Base-by-base conservation (phyloP, 2,888 invertebrate genomes). In the Drosophila quinaria region DNA sequence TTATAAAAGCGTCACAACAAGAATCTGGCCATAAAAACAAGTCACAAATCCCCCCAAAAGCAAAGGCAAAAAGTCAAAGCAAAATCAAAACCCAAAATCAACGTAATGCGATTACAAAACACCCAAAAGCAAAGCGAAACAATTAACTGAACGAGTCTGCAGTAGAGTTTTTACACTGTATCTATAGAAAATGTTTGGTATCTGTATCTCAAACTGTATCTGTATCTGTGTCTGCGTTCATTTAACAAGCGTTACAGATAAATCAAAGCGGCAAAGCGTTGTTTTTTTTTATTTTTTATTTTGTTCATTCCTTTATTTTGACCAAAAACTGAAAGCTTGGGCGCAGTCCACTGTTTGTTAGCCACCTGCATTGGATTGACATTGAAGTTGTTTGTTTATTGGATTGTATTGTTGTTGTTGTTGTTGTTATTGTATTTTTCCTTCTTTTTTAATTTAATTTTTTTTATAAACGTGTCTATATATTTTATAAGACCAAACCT, bases 301-400 rank as follows among this genome's bases (percentile, higher is more conserved):
- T 59, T 39, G 42, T 51, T 35, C n/a, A 35, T 55, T 74, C 29
- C 29, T 29, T 29, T 29, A 29, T 29, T 58, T 78, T 71, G 64
- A 68, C 72, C 78, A 78, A 78, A 73, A 77, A 78, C 75, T 61
- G 78, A 78, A 78, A 78, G 81, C 85, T 81, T 77, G 85, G 86
- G 82, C 83, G 87, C 81, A 71, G 77, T 69, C 74, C 61, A 17
- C 71, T 63, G 68, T 56, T 68, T 22, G 22, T 29, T 58, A 81
- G 81, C 85, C 84, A 88, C 85, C 89, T 85, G 84, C 84, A 85
- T 85, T 82, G 78, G 67, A 85, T 87, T 85, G 84, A 85, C 84
- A 85, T 85, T 85, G 84, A 85, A 85, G 87, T 69, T 49, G 74
- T 65, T 72, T 65, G 69, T 51, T 50, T 76, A 76, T 70, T 75